These are phyloP conservation scores for Cerastoderma edule DNA, from an alignment of 2,888 invertebrate species.

Conservation along the genomic window DNA sequence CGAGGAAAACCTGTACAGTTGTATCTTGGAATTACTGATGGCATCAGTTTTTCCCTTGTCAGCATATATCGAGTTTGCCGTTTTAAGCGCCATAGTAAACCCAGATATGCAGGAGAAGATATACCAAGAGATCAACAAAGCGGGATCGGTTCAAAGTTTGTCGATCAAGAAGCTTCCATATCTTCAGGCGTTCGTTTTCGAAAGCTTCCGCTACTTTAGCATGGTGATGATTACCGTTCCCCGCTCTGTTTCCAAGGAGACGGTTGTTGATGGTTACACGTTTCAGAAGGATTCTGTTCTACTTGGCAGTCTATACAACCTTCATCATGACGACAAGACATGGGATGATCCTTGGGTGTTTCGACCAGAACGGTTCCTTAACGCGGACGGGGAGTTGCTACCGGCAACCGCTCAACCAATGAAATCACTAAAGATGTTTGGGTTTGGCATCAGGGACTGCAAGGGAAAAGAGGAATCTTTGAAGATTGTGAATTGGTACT, in stretches of 20 bases:
- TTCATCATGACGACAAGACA: conserved; percentile 7
- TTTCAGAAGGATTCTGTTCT: conserved; percentile 4
- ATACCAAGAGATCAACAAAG: conserved; percentile 3
- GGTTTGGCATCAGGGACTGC: conserved; percentile 7
- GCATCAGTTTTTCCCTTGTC: conserved; percentile 11
- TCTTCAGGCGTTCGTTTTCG: conserved; percentile 8
- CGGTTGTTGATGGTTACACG: conserved; percentile 12
- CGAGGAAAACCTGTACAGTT: conserved; percentile 19
- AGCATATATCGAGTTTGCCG: conserved; percentile 10
- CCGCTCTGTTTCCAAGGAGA: neutral
- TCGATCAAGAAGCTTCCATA: neutral
- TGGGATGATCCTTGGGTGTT: conserved; percentile 8
- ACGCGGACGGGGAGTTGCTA: conserved; percentile 3
- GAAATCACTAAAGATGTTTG: conserved; percentile 13
- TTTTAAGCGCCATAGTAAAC: neutral
- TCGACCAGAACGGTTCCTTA: conserved; percentile 10
- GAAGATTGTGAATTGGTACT: neutral
- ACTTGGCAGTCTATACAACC: conserved; percentile 12
- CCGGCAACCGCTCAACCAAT: neutral
- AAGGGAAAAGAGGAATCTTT: conserved; percentile 3
- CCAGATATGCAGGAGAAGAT: conserved; percentile 17
- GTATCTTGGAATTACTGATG: conserved; percentile 11
- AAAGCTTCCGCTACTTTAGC: conserved; percentile 20
- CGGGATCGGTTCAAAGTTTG: neutral
- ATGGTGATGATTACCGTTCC: conserved; percentile 21